phyloP scores from a whole-genome alignment of 1,140 invertebrate genomes.

The Eubasilissa regina region DNA sequence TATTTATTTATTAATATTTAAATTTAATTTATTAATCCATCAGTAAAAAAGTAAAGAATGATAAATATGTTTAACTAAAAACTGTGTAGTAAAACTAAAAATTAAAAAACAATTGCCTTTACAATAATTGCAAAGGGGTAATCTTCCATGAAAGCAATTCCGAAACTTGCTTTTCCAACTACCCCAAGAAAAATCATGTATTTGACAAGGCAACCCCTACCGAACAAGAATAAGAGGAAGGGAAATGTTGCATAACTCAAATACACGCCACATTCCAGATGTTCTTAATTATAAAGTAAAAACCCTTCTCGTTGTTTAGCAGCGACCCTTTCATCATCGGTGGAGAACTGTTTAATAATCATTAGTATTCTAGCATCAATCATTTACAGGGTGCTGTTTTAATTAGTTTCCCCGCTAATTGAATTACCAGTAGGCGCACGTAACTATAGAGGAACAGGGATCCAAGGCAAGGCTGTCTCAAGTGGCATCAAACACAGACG shows the following conservation, averaged over 20 bases:
- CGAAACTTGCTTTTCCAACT: no score
- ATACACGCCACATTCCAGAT: conserved; percentile 18
- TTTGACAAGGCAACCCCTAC: neutral
- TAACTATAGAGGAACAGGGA: conserved; percentile 1
- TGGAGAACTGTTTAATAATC: conserved; percentile 58
- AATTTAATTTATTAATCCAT: no score
- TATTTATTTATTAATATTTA: no score
- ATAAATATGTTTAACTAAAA: no score
- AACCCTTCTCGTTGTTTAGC: conserved; percentile 36
- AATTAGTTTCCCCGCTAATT: conserved; percentile 59
- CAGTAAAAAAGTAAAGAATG: no score
- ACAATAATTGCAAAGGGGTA: no score
- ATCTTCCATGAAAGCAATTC: no score
- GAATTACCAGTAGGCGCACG: conserved; percentile 44
- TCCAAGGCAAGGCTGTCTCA: neutral
- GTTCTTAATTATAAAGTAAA: conserved; percentile 39
- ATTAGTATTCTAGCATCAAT: conserved; percentile 60
- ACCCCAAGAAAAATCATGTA: neutral
- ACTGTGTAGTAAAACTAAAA: no score
- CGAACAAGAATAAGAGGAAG: neutral
- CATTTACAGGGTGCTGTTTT: conserved; percentile 59
- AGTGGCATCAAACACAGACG: conserved; percentile 53
- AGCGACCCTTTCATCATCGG: conserved; percentile 52
- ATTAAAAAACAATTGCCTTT: no score
- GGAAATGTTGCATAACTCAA: conserved; percentile 14